Base-by-base conservation (phyloP, 2,797 vertebrate species). In the Alfaro cultratus region DNA sequence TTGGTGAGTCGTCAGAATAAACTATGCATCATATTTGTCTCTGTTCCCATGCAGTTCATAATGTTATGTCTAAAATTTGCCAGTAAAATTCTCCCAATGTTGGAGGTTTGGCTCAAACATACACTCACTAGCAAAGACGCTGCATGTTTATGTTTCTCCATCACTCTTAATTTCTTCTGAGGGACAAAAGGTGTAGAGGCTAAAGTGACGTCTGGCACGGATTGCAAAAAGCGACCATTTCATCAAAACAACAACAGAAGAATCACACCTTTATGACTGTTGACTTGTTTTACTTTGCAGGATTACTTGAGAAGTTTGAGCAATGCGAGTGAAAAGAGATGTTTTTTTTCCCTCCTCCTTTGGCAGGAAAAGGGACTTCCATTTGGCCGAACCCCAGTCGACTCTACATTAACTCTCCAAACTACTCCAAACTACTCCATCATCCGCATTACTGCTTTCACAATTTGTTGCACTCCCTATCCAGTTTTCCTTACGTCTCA, bases 381-480 rank as follows among this genome's bases (percentile, higher is more conserved):
- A 74, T 82, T 68, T 77, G 64, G n/a, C 72, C 55, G n/a, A 15
- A 74, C 77, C 83, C 47, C 26, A 75, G 49, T 80, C 76, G 49
- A 83, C 77, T 73, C 49, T 5, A 64, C 77, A 51, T 77, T 75
- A 73, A 82, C 80, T 85, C 76, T 88, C 83, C 88, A 86, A 91
- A 91, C 89, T 86, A 0, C 76, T 88, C 83, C 88, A 86, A 91
- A 91, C 89, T 86, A 0, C 57, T 80, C 84, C 60, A 49, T 80
- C 81, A 81, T 84, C 84, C 43, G 16, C 68, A 78, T 81, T 53
- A 3, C 70, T 11, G 10, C 80, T 72, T 85, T 89, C 83, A 77
- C 85, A 83, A 83, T 76, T 84, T 76, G 7, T 81, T 80, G 83
- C 82, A 55, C 77, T 84, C 80, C 49, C 3, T 73, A 81, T 34